Base-by-base conservation (phyloP, 2,797 vertebrate genomes). In the Graptemys geographica region DNA sequence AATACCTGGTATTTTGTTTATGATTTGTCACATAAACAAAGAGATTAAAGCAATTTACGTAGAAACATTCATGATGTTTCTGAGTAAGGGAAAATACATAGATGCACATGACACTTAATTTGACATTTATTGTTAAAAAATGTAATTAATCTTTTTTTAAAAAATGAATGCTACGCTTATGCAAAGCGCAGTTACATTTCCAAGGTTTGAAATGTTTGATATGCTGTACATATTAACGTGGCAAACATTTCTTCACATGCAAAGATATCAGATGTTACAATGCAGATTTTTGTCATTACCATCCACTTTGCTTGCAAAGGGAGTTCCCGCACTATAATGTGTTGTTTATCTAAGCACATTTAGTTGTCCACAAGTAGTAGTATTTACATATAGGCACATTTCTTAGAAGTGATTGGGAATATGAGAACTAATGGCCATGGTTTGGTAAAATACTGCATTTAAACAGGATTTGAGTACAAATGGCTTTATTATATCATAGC, bases 41-140 rank as follows among this genome's bases (percentile, higher is more conserved):
- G 87, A 97, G 96, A 97, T 97, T 96, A 87, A 93, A 96, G 74
- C 94, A 93, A 97, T 98, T 98, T 98, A 81, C 95, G 95, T 94
- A 95, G 95, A 96, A 96, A 93, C 72, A 80, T 96, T 98, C 1
- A 1, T 95, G 89, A 92, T 88, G 91, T 92, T 96, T 96, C 89
- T 93, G 86, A 96, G 88, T 79, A 94, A 94, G 94, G 56, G 88
- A 91, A 93, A 96, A 96, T 96, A 92, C 65, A 87, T 87, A 95
- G 95, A 96, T 94, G 55, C 89, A 95, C 89, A 65, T 96, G 95
- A 86, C 88, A 95, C 83, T 97, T 97, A 97, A 97, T 98, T 41
- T 41, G 41, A 41, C 41, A 41, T 41, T 41, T 41, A 41, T 41
- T 41, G 41, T 41, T 41, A 41, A 41, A 41, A 41, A 41, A 41